These are phyloP conservation scores for Cyprinodon brontotheroides DNA, from an alignment of 2,113 vertebrate species.

Conservation along the genomic window DNA sequence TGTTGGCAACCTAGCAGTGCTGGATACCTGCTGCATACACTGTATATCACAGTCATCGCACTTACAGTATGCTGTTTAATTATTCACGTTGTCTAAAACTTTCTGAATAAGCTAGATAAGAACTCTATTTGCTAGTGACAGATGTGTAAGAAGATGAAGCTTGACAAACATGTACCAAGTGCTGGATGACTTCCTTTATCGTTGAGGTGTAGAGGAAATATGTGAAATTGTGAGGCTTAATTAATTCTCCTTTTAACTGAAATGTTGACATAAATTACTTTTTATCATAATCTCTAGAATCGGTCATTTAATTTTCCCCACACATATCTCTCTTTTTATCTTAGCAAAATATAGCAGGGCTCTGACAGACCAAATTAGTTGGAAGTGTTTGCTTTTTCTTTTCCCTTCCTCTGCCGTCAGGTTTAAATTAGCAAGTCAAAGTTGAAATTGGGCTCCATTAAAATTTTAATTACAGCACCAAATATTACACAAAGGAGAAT, in stretches of 20 bases:
- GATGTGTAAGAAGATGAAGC: neutral
- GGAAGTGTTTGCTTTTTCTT: neutral
- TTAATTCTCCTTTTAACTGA: too few species aligned
- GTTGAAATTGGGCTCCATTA: neutral
- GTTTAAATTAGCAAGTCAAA: neutral
- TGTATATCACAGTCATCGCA: too few species aligned
- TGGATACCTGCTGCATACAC: too few species aligned
- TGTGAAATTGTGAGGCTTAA: too few species aligned
- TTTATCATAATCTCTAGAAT: neutral
- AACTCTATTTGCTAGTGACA: neutral
- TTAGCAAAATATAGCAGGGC: neutral
- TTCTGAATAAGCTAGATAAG: neutral
- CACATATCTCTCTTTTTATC: neutral
- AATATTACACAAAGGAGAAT: conserved; percentile 8
- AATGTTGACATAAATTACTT: accelerated
- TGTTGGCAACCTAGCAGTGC: neutral
- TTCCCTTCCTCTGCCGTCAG: neutral
- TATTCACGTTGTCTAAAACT: too few species aligned
- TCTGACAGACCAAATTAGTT: neutral
- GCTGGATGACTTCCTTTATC: neutral
- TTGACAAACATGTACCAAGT: neutral
- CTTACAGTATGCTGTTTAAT: too few species aligned
- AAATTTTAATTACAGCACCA: neutral
- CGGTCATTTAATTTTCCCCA: neutral
- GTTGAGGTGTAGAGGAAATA: too few species aligned